These are phyloP conservation scores for Caradrina clavipalpis DNA, from an alignment of 2,888 invertebrate species.

Conservation along the genomic window DNA sequence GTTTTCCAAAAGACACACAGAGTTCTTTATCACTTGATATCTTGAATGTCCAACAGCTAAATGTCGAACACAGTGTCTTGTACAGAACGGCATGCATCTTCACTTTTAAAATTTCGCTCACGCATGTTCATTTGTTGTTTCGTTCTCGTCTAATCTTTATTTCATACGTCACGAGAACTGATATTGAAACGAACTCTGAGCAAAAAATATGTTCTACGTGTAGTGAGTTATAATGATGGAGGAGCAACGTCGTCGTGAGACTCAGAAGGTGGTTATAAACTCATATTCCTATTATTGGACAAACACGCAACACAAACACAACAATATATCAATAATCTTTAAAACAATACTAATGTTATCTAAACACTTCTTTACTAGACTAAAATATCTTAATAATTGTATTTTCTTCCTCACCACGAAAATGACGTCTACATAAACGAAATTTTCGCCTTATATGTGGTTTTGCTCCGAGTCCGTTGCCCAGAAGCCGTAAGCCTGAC, in stretches of 20 bases:
- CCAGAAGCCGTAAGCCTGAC: constrained; percentile 80
- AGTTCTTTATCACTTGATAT: constrained; percentile 33
- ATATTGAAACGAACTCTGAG: constrained; percentile 77
- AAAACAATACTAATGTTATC: constrained; percentile 22
- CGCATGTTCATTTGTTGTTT: constrained; percentile 88
- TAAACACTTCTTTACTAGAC: constrained; percentile 8
- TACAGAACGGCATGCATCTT: constrained; percentile 50
- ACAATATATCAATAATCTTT: constrained; percentile 1
- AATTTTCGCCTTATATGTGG: constrained; percentile 33
- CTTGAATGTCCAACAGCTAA: constrained; percentile 33
- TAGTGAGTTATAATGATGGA: constrained; percentile 14
- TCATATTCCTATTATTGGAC: background rate
- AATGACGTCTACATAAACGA: constrained; percentile 38
- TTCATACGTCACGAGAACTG: constrained; percentile 79
- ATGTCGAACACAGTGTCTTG: constrained; percentile 48
- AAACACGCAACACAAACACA: constrained; percentile 23
- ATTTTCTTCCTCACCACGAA: constrained; percentile 23
- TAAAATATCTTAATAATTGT: constrained; percentile 24
- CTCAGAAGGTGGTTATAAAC: constrained; percentile 8
- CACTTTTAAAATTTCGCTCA: constrained; percentile 69
- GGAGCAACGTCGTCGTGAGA: background rate
- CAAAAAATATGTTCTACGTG: constrained; percentile 66
- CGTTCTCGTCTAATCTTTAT: constrained; percentile 78
- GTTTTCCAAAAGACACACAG: constrained; percentile 62
- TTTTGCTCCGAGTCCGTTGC: constrained; percentile 74